Evolutionary conservation across 2,888 invertebrate genomes (phyloP), one percentile per base, ranked within the genome.

Genomic region (Malachius bipustulatus): DNA sequence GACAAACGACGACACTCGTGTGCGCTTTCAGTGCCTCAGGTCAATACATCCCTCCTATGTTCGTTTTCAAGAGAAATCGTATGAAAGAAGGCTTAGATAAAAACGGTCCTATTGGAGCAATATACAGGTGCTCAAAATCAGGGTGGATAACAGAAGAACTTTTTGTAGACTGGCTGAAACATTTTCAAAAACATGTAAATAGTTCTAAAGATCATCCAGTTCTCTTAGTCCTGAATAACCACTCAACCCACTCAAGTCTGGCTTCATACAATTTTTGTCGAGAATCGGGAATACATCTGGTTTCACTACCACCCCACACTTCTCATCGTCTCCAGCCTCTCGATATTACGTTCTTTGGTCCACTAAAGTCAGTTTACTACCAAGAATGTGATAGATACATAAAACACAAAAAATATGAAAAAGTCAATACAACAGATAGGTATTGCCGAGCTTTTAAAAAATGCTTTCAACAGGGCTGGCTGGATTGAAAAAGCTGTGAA

Each of bases 21-120:
- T 19, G 24, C 24, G n/a, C 24, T 19, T 19, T 19, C 24, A 19
- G 24, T n/a, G n/a, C n/a, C n/a, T n/a, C n/a, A n/a, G n/a, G n/a
- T n/a, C n/a, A n/a, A n/a, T n/a, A n/a, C n/a, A n/a, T n/a, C n/a
- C n/a, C n/a, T n/a, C n/a, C n/a, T n/a, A n/a, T n/a, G n/a, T n/a
- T n/a, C n/a, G n/a, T n/a, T n/a, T n/a, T n/a, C n/a, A n/a, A n/a
- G n/a, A n/a, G n/a, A n/a, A n/a, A n/a, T n/a, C n/a, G n/a, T n/a
- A n/a, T n/a, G n/a, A n/a, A n/a, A n/a, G n/a, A 6, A 19, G 24
- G 24, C 24, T 19, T 19, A n/a, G 24, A 19, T n/a, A 19, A 19
- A 19, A 19, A n/a, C n/a, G 24, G 24, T n/a, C 6, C 24, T 8
- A n/a, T 19, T 19, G n/a, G 24, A 19, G 24, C 24, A 19, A 19